Base-by-base conservation (phyloP, 2,888 invertebrate species). In the Phragmatobia fuliginosa region DNA sequence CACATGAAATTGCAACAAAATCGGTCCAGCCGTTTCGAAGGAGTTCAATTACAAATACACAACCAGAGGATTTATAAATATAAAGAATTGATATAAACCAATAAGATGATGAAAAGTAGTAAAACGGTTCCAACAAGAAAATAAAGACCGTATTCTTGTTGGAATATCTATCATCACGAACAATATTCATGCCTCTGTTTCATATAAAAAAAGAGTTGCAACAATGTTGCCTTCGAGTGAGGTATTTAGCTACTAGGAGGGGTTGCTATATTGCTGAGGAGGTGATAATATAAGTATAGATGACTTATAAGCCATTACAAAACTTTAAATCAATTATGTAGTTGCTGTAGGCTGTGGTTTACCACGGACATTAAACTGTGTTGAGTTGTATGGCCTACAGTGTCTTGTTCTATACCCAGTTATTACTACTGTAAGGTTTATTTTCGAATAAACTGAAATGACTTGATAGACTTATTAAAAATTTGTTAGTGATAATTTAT, bases 201-300 rank as follows among this genome's bases (percentile, higher is more conserved):
- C 21, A 31, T 33, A 59, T 49, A 60, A 65, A 62, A 60, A 32
- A 61, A 36, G 10, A n/a, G 7, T 41, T 28, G 70, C 69, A 80
- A 78, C 81, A 76, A 58, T 66, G 71, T 78, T 70, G 72, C 18
- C 61, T 72, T 73, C 64, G 68, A 56, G 62, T 62, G 49, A 63
- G 32, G 66, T 11, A 45, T 45, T 33, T 36, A n/a, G 62, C 56
- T 62, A 56, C 56, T 62, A 62, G 62, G 67, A 52, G 63, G 32
- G 32, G n/a, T 62, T 41, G 31, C 18, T 28, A 28, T 41, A 11
- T 41, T 41, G 68, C 62, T 61, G 67, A 72, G 73, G 62, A 70
- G 68, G 70, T 74, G 80, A 76, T 80, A 74, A 81, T 81, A 66
- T 67, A 68, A 67, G 66, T 67, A 62, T 66, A 52, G 67, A 68